These are phyloP conservation scores for Matsumurasca onukii DNA, from an alignment of 1,140 invertebrate genomes.

Conservation along the genomic window DNA sequence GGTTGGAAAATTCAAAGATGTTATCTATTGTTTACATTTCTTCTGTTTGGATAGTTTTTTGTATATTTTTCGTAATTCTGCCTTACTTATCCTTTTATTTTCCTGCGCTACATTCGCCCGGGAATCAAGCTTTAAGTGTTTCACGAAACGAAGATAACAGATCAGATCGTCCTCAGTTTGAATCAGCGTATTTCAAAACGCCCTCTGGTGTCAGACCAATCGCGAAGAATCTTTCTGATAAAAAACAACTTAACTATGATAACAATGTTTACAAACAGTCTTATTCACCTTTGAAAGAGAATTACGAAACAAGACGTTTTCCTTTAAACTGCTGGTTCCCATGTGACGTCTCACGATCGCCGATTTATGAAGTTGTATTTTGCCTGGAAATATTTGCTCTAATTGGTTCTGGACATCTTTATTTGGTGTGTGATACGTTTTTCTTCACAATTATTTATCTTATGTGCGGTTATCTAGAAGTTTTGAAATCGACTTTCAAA, in stretches of 20 bases:
- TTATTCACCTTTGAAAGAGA: too few species aligned
- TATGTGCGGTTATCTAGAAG: constrained; percentile 26
- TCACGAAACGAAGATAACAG: too few species aligned
- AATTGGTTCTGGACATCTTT: background rate
- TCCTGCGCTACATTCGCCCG: background rate
- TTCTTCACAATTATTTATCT: constrained; percentile 27
- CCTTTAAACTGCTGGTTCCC: constrained; percentile 29
- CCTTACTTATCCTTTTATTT: too few species aligned
- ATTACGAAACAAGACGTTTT: too few species aligned
- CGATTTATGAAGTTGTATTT: constrained; percentile 25
- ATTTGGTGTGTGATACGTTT: constrained; percentile 15
- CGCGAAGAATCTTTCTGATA: too few species aligned
- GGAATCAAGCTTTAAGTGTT: too few species aligned
- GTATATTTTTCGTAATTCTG: background rate
- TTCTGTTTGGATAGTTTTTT: background rate
- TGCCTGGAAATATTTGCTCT: constrained; percentile 7
- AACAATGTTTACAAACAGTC: too few species aligned
- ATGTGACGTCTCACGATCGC: constrained; percentile 14
- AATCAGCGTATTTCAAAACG: background rate
- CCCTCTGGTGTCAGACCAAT: background rate
- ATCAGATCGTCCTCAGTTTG: background rate
- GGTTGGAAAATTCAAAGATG: background rate
- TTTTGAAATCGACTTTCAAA: constrained; percentile 2
- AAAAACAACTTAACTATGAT: background rate
- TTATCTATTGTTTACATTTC: background rate